Evolutionary conservation across 2,888 invertebrate genomes (phyloP).

Genomic region (Heliconius cydno): DNA sequence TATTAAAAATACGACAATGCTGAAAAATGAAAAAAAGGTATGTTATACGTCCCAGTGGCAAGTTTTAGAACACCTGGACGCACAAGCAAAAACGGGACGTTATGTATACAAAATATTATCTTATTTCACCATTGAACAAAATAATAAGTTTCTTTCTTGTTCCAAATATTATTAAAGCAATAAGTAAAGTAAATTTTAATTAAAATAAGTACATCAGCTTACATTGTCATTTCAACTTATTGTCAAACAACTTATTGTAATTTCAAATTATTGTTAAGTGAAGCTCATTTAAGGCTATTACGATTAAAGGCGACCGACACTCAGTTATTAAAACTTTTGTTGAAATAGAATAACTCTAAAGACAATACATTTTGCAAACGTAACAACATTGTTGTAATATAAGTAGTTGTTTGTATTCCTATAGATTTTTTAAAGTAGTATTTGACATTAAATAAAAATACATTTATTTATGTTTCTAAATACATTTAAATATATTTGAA

Average conservation of each 20-base stretch:
- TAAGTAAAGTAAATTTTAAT: background rate
- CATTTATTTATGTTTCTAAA: background rate
- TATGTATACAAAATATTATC: too few relatives aligned
- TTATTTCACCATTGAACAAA: too few relatives aligned
- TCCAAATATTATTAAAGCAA: background rate
- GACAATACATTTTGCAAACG: slow-evolving; percentile 15
- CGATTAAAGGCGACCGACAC: slow-evolving; percentile 34
- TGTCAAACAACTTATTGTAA: too few relatives aligned
- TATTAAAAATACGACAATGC: too few relatives aligned
- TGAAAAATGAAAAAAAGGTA: too few relatives aligned
- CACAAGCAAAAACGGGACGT: too few relatives aligned
- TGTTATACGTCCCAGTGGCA: too few relatives aligned
- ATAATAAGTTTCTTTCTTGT: too few relatives aligned
- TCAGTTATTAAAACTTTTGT: slow-evolving; percentile 41
- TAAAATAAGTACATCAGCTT: background rate
- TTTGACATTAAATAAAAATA: background rate
- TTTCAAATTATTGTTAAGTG: slow-evolving; percentile 27
- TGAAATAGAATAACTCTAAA: slow-evolving; percentile 33
- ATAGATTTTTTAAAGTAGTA: background rate
- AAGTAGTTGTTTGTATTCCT: background rate
- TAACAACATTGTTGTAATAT: background rate
- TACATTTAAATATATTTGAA: background rate
- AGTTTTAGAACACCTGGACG: too few relatives aligned
- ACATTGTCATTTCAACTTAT: slow-evolving; percentile 25
- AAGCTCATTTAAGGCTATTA: slow-evolving; percentile 23